A percentile compares a stretch with the other conserved stretches of the same genome.
These are phyloP conservation scores for Bicyclus anynana DNA, from an alignment of 1,140 invertebrate genomes.

Conservation along the genomic window DNA sequence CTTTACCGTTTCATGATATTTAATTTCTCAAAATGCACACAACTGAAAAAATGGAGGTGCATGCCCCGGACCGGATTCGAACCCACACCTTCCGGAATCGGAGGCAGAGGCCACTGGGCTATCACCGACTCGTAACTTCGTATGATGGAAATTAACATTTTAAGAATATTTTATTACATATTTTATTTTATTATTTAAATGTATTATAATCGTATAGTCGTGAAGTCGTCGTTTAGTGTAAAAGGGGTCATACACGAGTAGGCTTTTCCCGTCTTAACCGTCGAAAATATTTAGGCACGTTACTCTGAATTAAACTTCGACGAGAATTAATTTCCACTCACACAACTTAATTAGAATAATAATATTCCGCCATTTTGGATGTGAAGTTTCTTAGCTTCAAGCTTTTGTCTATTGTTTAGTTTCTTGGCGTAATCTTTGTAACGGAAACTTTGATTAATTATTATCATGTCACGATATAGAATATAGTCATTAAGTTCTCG, in stretches of 20 bases:
- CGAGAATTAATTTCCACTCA: constrained; percentile 41
- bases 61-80: no score
- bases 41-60: no score
- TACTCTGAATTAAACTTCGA: constrained; percentile 38
- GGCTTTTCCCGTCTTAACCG: constrained; percentile 34
- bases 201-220: background rate
- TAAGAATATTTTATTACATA: no score
- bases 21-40: no score
- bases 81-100: no score
- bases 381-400: background rate
- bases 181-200: background rate
- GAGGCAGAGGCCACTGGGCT: no score
- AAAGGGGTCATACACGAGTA: constrained; percentile 17
- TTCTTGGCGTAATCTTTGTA: background rate
- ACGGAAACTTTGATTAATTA: background rate
- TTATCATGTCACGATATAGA: background rate
- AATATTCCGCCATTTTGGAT: constrained; percentile 24
- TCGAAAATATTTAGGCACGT: constrained; percentile 37
- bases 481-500: no score
- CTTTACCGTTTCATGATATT: no score
- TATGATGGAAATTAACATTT: no score
- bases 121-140: no score
- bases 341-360: constrained; percentile 38
- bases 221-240: background rate
- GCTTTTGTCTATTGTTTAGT: background rate